Evolutionary conservation across 2,888 invertebrate genomes (phyloP), one percentile per base, ranked within the genome.

Genomic region (Synanthedon myopaeformis): DNA sequence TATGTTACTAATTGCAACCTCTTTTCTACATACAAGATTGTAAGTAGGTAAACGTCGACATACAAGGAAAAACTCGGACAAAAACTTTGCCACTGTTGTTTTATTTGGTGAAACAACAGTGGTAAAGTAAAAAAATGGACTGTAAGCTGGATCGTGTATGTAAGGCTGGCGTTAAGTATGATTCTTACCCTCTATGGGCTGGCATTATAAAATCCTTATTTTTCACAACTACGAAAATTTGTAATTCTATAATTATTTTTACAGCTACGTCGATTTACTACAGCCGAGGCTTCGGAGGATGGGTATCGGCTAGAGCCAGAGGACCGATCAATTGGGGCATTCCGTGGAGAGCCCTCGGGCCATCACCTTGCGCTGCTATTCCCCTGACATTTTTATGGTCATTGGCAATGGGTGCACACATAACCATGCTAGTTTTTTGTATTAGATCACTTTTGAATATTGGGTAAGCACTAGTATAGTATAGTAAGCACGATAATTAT

Each of bases 251-350:
- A 35, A 35, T 35, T 50, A 50, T 55, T 49, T 53, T 67, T 64
- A 0, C 66, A 87, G 86, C 86, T 1, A 76, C 72, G 52, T 87
- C 87, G 59, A 82, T 86, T 3, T 87, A 87, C 79, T 87, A 76
- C 69, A 87, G 86, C 58, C 70, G 87, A 6, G 87, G 87, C 0
- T 86, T 86, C 54, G 86, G 87, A 1, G 87, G 87, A 0, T 87
- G 86, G 86, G 76, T 71, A 6, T 76, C 82, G 0, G 79, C 85
- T 6, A 65, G 82, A n/a, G 68, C 81, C 0, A 64, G 75, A 28
- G 60, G 79, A 0, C 67, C 74, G 0, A 66, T 68, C 2, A 63
- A 52, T 28, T 87, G 85, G 86, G 83, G 83, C 1, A 71, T 75
- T 1, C 86, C 87, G 0, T 87, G 86, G 86, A 59, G 87, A 49